phyloP scores from a whole-genome alignment of 2,888 invertebrate genomes.

The Cotesia congregata region DNA sequence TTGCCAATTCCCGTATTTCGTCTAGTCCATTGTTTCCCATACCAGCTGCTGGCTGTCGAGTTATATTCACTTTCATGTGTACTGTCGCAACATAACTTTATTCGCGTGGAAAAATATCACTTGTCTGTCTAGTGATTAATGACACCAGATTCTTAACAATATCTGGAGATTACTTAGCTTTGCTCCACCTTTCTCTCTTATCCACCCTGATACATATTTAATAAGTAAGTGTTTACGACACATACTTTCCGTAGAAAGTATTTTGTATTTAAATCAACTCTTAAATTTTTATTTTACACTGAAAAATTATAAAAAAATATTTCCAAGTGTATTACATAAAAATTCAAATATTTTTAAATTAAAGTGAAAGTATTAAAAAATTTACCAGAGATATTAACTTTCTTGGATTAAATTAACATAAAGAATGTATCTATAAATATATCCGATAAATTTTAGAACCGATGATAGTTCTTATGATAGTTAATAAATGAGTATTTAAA shows the following conservation, averaged over 20 bases:
- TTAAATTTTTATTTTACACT: no score
- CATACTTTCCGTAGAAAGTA: neutral
- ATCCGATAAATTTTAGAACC: no score
- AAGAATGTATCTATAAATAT: no score
- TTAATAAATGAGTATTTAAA: no score
- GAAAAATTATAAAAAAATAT: no score
- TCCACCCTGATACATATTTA: slow-evolving; percentile 9
- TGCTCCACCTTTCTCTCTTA: slow-evolving; percentile 33
- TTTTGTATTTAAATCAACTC: no score
- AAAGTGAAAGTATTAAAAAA: no score
- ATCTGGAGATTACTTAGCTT: neutral
- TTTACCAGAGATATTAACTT: no score
- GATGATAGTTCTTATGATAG: no score
- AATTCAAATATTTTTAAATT: no score
- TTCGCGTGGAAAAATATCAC: slow-evolving; percentile 26
- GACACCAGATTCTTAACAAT: neutral
- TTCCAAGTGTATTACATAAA: no score
- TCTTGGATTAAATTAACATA: no score
- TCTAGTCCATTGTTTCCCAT: slow-evolving; percentile 21
- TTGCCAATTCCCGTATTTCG: neutral
- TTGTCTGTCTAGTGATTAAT: slow-evolving; percentile 25
- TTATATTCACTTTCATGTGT: neutral
- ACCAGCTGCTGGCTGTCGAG: neutral
- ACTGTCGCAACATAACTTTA: slow-evolving; percentile 27
- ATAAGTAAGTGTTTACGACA: neutral